These are phyloP conservation scores for Proterorhinus semilunaris DNA, from an alignment of 2,113 vertebrate species.

Conservation along the genomic window DNA sequence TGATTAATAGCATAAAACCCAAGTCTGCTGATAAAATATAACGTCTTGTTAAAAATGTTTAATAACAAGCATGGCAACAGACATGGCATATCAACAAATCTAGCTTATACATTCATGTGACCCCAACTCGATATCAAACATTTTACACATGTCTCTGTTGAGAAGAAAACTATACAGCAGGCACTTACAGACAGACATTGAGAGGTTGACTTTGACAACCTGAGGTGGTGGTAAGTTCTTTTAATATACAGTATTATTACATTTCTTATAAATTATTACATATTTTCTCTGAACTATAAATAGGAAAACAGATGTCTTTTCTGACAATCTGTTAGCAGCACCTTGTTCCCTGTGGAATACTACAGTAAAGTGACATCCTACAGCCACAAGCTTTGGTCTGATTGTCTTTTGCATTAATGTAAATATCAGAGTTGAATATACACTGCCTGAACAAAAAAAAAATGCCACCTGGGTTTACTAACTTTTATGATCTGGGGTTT, in stretches of 20 bases:
- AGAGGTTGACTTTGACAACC: slow-evolving; percentile 42
- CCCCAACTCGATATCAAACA: slow-evolving; percentile 69
- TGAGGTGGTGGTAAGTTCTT: slow-evolving; percentile 30
- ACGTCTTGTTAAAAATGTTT: slow-evolving; percentile 68
- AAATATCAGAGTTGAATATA: too few relatives aligned
- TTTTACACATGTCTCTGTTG: slow-evolving; percentile 46
- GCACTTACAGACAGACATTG: slow-evolving; percentile 10
- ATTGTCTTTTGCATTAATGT: background rate
- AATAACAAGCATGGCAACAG: slow-evolving; percentile 72
- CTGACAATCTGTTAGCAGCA: slow-evolving; percentile 29
- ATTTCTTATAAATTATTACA: background rate
- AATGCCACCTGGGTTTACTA: too few relatives aligned
- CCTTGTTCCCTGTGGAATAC: slow-evolving; percentile 35
- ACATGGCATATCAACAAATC: slow-evolving; percentile 66
- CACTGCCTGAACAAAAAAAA: too few relatives aligned
- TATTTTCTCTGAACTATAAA: slow-evolving; percentile 16
- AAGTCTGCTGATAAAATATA: slow-evolving; percentile 47
- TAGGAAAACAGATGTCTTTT: slow-evolving; percentile 22
- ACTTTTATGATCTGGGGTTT: too few relatives aligned
- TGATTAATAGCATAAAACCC: background rate
- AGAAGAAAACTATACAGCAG: slow-evolving; percentile 35
- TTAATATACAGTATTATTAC: background rate
- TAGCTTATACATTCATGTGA: slow-evolving; percentile 67
- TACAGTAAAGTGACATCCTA: slow-evolving; percentile 29
- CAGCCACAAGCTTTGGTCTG: slow-evolving; percentile 23